Evolutionary conservation across 2,113 vertebrate genomes (phyloP).

Genomic region (Xiphias gladius): DNA sequence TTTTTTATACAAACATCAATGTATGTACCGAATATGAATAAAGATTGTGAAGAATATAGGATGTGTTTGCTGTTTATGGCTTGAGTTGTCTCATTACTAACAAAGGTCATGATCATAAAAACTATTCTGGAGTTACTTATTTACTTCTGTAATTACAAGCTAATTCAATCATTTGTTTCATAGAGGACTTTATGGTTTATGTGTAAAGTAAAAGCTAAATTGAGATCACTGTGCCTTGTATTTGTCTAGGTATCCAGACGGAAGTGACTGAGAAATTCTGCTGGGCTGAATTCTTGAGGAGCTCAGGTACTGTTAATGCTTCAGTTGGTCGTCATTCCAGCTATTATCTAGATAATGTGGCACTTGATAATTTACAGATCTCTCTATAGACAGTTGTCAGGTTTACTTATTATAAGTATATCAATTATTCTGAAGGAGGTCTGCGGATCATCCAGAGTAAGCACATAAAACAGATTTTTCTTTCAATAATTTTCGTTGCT

Average conservation of each 20-base stretch:
- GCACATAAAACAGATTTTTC: background rate
- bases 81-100: background rate
- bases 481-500: no score
- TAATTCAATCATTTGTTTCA: background rate
- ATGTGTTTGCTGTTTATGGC: background rate
- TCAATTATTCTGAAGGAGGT: background rate
- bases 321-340: background rate
- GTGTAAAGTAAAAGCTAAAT: background rate
- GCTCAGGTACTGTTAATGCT: conserved; percentile 84
- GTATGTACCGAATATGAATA: background rate
- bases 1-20: no score
- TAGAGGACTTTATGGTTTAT: background rate
- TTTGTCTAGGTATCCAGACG: conserved; percentile 87
- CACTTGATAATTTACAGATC: background rate
- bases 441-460: background rate
- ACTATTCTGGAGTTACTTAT: background rate
- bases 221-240: background rate
- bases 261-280: conserved; percentile 82
- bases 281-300: conserved; percentile 89
- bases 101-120: background rate
- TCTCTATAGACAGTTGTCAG: background rate
- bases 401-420: background rate
- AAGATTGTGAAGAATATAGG: background rate
- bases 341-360: background rate
- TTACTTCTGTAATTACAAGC: background rate